Percentiles rank a stretch among this genome's conserved stretches.
These are phyloP conservation scores for Microdon myrmicae DNA, from an alignment of 2,888 invertebrate species.

Conservation along the genomic window DNA sequence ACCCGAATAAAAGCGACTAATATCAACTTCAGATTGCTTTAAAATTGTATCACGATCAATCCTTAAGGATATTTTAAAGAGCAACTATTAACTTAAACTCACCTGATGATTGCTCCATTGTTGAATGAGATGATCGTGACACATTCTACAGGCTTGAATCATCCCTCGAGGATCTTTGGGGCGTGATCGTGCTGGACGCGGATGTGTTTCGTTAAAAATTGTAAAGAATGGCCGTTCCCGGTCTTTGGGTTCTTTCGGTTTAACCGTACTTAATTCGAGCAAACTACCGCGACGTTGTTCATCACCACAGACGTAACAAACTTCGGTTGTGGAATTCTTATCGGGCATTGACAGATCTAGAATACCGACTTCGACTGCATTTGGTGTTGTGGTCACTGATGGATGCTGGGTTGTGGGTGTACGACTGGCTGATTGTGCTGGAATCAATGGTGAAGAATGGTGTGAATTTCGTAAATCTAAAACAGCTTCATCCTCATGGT, in stretches of 20 bases:
- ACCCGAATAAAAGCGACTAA: no score
- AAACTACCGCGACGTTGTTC: slow-evolving; percentile 86
- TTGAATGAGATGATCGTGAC: slow-evolving; percentile 84
- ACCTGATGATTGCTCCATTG: slow-evolving; percentile 88
- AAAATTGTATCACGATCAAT: no score
- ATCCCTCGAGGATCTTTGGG: slow-evolving; percentile 85
- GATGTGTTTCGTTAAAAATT: slow-evolving; percentile 80
- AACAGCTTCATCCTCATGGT: slow-evolving; percentile 55
- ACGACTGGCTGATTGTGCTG: slow-evolving; percentile 40
- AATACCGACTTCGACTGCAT: slow-evolving; percentile 80
- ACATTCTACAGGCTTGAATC: slow-evolving; percentile 84
- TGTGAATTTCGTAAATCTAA: slow-evolving; percentile 66
- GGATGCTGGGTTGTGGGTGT: slow-evolving; percentile 44
- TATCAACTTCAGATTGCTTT: no score
- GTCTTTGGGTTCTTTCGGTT: slow-evolving; percentile 68
- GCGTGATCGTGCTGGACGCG: slow-evolving; percentile 84
- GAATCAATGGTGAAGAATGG: slow-evolving; percentile 58
- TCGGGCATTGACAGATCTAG: slow-evolving; percentile 92
- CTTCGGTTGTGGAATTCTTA: slow-evolving; percentile 89
- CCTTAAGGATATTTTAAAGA: no score
- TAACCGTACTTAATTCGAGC: slow-evolving; percentile 74
- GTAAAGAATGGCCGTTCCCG: slow-evolving; percentile 76
- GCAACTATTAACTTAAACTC: slow-evolving; percentile 46
- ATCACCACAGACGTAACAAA: slow-evolving; percentile 91
- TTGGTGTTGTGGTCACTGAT: slow-evolving; percentile 56